phyloP scores from a whole-genome alignment of 2,797 vertebrate genomes.

The Taenioides sp. region DNA sequence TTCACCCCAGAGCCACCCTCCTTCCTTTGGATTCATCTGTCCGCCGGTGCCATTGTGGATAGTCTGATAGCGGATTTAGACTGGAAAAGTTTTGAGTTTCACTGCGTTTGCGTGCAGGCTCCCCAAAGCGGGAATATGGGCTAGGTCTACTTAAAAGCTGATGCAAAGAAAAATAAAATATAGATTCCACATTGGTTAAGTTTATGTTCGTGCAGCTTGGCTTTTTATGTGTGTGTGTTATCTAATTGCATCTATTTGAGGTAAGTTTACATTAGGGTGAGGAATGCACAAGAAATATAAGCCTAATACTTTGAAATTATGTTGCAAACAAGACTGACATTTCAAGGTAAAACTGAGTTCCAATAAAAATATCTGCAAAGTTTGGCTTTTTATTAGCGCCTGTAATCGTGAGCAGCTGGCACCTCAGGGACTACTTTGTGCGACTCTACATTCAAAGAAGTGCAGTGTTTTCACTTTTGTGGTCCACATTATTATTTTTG shows the following conservation, averaged over 20 bases:
- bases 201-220: slow-evolving; percentile 15
- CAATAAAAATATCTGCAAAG: background rate
- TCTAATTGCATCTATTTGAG: slow-evolving; percentile 1
- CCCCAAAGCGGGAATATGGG: slow-evolving; percentile 37
- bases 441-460: background rate
- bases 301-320: background rate
- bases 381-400: background rate
- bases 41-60: slow-evolving; percentile 19
- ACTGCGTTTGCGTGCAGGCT: slow-evolving; percentile 31
- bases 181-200: background rate
- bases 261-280: background rate
- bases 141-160: slow-evolving; percentile 43
- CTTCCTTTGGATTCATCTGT: slow-evolving; percentile 11
- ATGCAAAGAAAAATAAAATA: slow-evolving; percentile 42
- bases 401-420: slow-evolving; percentile 2
- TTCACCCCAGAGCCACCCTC: background rate
- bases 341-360: slow-evolving; percentile 12
- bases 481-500: background rate
- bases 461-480: slow-evolving; percentile 2
- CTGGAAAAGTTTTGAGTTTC: slow-evolving; percentile 59
- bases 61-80: background rate
- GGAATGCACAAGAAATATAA: slow-evolving; percentile 1
- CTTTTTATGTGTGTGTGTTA: background rate
- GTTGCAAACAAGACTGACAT: slow-evolving; percentile 3
- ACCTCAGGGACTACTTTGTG: slow-evolving; percentile 6